Percentiles rank a stretch among this genome's conserved stretches.
phyloP scores from a whole-genome alignment of 92 coral and sea anemone species.

The Parazoanthus darwini region DNA sequence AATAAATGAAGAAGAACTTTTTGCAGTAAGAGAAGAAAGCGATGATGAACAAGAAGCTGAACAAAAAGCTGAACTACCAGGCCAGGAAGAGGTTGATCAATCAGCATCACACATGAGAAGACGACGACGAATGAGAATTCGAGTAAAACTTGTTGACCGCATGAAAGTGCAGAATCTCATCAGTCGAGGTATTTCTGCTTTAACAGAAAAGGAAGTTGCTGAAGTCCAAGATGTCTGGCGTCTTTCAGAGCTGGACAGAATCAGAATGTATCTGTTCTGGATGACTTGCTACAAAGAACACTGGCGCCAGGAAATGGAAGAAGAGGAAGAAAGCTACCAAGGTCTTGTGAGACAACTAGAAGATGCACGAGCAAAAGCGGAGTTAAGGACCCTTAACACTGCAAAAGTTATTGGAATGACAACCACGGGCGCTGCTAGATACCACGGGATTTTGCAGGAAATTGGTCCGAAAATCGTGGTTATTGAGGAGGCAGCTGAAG shows the following conservation, averaged over 20 bases:
- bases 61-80: conserved; percentile 1
- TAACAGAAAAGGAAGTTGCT: conserved; percentile 15
- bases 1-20: background rate
- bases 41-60: conserved; percentile 7
- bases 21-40: background rate
- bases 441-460: conserved; percentile 49
- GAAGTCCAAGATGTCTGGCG: conserved; percentile 25
- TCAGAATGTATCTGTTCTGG: conserved; percentile 35
- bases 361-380: conserved; percentile 42
- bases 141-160: conserved; percentile 2
- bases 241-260: conserved; percentile 31
- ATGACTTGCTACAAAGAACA: conserved; percentile 26
- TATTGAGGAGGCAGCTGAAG: conserved; percentile 62
- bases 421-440: conserved; percentile 55
- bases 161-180: conserved; percentile 5
- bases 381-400: conserved; percentile 40
- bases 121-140: background rate
- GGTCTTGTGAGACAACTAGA: conserved; percentile 18
- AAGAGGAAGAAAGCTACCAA: conserved; percentile 21
- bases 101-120: background rate
- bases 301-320: conserved; percentile 20
- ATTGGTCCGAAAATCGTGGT: conserved; percentile 52
- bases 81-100: background rate
- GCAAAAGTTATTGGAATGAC: conserved; percentile 62
- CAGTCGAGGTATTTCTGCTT: conserved; percentile 11